A percentile compares a stretch with the other conserved stretches of the same genome.
Conservation (phyloP, 2,888 invertebrate genomes). For the Cepaea hortensis region DNA sequence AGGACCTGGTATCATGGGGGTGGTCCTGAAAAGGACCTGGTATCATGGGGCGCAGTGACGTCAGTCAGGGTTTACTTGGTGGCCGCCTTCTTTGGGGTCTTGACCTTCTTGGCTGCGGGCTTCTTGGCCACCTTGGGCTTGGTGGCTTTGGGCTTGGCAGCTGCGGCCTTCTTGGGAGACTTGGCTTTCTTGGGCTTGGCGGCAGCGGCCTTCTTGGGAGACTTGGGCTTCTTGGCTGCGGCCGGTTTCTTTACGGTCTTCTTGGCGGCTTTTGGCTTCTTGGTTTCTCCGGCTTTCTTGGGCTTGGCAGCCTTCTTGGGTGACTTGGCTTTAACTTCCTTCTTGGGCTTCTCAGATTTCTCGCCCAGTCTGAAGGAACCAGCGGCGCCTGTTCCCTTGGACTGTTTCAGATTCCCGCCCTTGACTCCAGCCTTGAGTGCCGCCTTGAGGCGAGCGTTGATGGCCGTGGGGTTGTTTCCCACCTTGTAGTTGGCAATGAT, state of each 20-base stretch:
- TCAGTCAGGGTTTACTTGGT: not conserved
- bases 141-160: constrained; percentile 12
- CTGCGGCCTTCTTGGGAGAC: constrained; percentile 19
- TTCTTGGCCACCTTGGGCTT: constrained; percentile 48
- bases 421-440: constrained; percentile 69
- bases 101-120: constrained; percentile 46
- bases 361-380: constrained; percentile 56
- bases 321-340: constrained; percentile 40
- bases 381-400: constrained; percentile 57
- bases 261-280: constrained; percentile 43
- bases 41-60: not conserved
- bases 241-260: constrained; percentile 44
- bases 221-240: constrained; percentile 46
- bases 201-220: constrained; percentile 19
- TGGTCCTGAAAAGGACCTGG: constrained; percentile 51
- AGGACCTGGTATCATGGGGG: constrained; percentile 31
- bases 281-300: constrained; percentile 42
- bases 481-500: constrained; percentile 73
- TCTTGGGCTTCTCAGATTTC: constrained; percentile 51
- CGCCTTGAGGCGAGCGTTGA: constrained; percentile 63
- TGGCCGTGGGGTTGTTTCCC: constrained; percentile 58
- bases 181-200: constrained; percentile 26
- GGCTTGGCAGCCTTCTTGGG: constrained; percentile 47
- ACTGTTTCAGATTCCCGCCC: constrained; percentile 66
- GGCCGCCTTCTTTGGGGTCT: constrained; percentile 20